Base-by-base conservation (phyloP, 2,113 vertebrate genomes). In the Chlamydotis undulata region DNA sequence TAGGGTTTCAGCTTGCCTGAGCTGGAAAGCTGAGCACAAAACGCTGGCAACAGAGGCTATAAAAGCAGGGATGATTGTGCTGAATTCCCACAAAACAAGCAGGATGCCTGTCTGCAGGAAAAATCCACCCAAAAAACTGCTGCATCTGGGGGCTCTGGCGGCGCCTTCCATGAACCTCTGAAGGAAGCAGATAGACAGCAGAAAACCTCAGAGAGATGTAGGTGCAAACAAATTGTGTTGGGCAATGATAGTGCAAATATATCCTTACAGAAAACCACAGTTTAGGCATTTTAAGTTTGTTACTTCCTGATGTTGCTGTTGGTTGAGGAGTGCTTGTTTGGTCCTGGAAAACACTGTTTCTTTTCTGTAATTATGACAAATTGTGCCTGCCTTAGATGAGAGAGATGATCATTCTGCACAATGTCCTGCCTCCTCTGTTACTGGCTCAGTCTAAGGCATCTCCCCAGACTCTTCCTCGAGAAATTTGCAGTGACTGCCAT, bases 121-220 rank as follows among this genome's bases (percentile, higher is more conserved):
- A 83, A 86, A 74, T 13, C 28, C 52, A 56, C 31, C 5, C 10
- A 23, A 69, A 53, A 35, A 31, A 4, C 5, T 5, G 28, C 12
- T 1, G 3, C 16, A 52, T 18, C 29, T 60, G 4, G 2, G 5
- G 2, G 2, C 17, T 70, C 24, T 45, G 53, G 24, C 1, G 2
- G 43, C 53, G 84, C 23, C 53, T 8, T 73, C 26, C 41, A 45
- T 11, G 11, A 41, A 23, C 10, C 77, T 4, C 45, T 45, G 49
- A 89, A 84, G 18, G 60, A 78, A 73, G 45, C 33, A 45, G 33
- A 21, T 50, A 71, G 43, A 29, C 4, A 49, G 56, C 28, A 71
- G 53, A 73, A 53, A 22, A 61, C 15, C 6, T 73, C 8, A 45
- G 29, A 55, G 43, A 35, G 3, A 35, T 15, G 49, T 28, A 37